Evolutionary conservation across 2,797 vertebrate species (phyloP).

Genomic region (Bradypodion ventrale): DNA sequence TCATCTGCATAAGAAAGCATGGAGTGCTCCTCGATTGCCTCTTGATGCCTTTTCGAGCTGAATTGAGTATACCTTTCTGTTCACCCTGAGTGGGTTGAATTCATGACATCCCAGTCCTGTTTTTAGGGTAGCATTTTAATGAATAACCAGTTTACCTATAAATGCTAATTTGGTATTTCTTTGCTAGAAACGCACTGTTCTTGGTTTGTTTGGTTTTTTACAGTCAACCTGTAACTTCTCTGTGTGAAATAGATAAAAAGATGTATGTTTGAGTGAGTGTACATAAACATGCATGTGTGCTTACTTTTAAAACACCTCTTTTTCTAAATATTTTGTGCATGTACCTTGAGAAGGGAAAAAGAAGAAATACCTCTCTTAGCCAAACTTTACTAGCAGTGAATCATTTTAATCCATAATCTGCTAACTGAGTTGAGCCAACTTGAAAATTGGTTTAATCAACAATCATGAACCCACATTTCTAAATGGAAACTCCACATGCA

Average conservation of each 20-base stretch:
- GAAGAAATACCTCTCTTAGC: too few species aligned
- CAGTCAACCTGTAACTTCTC: background rate
- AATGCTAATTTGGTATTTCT: too few species aligned
- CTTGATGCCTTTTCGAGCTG: background rate
- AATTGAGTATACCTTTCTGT: too few species aligned
- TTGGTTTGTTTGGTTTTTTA: too few species aligned
- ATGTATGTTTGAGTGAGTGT: too few species aligned
- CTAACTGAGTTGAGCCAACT: background rate
- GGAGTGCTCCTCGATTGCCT: background rate
- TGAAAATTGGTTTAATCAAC: background rate
- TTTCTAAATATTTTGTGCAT: background rate
- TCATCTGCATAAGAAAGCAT: background rate
- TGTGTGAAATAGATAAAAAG: background rate
- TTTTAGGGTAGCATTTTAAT: background rate
- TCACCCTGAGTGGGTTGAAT: background rate
- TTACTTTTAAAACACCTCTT: background rate
- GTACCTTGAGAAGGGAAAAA: background rate
- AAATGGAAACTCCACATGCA: background rate
- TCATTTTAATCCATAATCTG: background rate
- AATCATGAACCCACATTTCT: background rate
- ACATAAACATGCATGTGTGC: background rate
- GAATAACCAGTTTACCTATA: background rate
- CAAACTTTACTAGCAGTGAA: background rate
- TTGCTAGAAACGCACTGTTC: background rate
- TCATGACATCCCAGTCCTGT: background rate